Evolutionary conservation across 2,113 vertebrate species (phyloP).

Genomic region (Daphoenositta chrysoptera): DNA sequence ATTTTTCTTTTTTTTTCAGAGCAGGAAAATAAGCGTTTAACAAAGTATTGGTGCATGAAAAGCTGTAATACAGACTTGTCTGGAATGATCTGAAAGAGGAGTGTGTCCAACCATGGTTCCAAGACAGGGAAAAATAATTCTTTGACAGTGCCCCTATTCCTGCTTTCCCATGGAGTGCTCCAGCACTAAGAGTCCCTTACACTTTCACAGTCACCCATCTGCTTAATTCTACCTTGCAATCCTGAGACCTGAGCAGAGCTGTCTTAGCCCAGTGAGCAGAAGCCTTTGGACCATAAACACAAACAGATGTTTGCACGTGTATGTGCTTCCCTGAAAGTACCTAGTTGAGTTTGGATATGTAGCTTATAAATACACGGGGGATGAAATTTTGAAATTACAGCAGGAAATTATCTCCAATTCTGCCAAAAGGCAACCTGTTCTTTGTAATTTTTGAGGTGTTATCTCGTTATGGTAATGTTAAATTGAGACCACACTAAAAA

Average conservation of each 20-base stretch:
- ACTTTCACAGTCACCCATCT: not conserved
- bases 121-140: not conserved
- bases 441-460: not conserved
- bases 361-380: not conserved
- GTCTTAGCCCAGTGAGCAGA: not conserved
- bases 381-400: not conserved
- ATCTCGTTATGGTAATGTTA: not conserved
- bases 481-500: not conserved
- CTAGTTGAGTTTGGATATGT: not conserved
- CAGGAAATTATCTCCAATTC: not conserved
- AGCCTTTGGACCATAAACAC: not conserved
- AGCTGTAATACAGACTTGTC: not conserved
- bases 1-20: not conserved
- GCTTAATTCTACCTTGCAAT: not conserved
- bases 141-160: not conserved
- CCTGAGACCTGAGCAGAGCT: not conserved
- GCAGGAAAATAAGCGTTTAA: not conserved
- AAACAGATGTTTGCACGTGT: conserved; percentile 6
- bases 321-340: not conserved
- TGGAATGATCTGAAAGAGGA: not conserved
- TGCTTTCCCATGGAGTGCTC: not conserved
- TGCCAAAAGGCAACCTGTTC: not conserved
- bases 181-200: not conserved
- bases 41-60: not conserved
- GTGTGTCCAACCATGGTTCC: not conserved